A percentile compares a stretch with the other conserved stretches of the same genome.
Conservation (phyloP, 1,140 invertebrate species). For the Cyrtorhinus lividipennis region DNA sequence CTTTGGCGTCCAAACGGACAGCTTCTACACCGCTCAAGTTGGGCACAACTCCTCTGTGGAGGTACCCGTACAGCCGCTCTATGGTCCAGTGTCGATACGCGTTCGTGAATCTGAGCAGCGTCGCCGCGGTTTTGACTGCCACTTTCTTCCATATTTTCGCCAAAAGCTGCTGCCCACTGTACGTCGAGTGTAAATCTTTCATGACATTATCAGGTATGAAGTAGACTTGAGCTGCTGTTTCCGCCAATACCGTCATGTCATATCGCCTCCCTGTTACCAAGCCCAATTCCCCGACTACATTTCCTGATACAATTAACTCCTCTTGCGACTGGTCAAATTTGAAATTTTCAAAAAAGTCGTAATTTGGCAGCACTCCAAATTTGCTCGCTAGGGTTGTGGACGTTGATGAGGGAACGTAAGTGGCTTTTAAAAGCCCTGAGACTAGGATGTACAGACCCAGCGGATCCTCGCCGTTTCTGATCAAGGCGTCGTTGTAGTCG, state of each 20-base stretch:
- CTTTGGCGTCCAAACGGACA: neutral
- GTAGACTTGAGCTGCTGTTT: slow-evolving; percentile 31
- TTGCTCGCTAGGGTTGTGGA: neutral
- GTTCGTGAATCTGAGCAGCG: neutral
- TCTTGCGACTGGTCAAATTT: slow-evolving; percentile 20
- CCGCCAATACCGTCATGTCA: slow-evolving; percentile 30
- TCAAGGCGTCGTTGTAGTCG: slow-evolving; percentile 8
- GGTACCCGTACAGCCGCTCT: neutral
- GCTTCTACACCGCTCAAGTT: neutral
- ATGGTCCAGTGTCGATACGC: neutral
- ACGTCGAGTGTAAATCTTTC: neutral
- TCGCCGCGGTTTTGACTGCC: neutral
- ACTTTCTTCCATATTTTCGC: neutral
- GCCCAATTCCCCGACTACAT: slow-evolving; percentile 33
- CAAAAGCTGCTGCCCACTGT: neutral
- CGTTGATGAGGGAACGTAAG: neutral
- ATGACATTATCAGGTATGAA: neutral
- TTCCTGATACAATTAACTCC: slow-evolving; percentile 33
- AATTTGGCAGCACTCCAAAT: slow-evolving; percentile 13
- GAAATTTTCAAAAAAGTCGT: slow-evolving; percentile 14
- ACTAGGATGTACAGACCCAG: slow-evolving; percentile 4
- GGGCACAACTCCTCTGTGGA: neutral
- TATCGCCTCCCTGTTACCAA: slow-evolving; percentile 29
- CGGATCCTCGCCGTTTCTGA: slow-evolving; percentile 5
- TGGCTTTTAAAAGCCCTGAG: slow-evolving; percentile 3